phyloP scores from a whole-genome alignment of 2,888 invertebrate species.

The Drosophila tripunctata region DNA sequence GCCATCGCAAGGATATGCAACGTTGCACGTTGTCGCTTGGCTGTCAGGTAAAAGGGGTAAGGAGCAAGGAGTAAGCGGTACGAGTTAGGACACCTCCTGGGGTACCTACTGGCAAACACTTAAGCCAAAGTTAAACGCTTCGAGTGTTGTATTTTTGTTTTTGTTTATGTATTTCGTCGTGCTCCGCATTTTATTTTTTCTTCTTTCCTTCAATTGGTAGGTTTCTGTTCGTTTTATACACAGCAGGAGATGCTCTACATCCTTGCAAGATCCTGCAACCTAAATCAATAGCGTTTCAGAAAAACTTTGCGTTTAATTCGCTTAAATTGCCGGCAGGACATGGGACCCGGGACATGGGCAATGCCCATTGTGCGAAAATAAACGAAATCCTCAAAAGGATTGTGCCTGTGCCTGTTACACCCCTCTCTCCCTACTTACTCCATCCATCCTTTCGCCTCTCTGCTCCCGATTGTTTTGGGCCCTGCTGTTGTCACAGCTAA shows the following conservation, averaged over 20 bases:
- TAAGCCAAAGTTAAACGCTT: conserved; percentile 80
- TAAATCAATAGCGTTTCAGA: conserved; percentile 63
- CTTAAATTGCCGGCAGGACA: conserved; percentile 77
- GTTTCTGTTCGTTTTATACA: conserved; percentile 22
- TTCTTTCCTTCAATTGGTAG: too few species aligned
- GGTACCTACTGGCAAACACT: conserved; percentile 74
- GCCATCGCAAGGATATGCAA: conserved; percentile 56
- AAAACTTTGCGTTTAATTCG: conserved; percentile 74
- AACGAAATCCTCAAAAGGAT: conserved; percentile 55
- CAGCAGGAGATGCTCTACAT: conserved; percentile 61
- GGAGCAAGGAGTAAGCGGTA: conserved; percentile 23
- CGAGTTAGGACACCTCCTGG: conserved; percentile 48
- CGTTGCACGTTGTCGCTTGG: conserved; percentile 40
- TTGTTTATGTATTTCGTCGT: conserved; percentile 61
- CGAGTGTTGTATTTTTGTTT: conserved; percentile 73
- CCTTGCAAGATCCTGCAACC: conserved; percentile 38
- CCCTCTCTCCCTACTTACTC: conserved; percentile 8
- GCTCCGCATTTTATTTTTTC: conserved; percentile 39
- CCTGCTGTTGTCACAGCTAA: conserved; percentile 74
- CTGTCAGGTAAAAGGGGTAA: conserved; percentile 42
- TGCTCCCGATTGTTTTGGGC: conserved; percentile 61
- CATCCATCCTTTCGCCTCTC: too few species aligned
- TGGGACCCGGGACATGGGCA: conserved; percentile 29
- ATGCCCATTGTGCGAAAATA: conserved; percentile 49
- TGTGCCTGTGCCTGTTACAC: conserved; percentile 24